Evolutionary conservation across 2,113 vertebrate genomes (phyloP).

Genomic region (Verasper variegatus): DNA sequence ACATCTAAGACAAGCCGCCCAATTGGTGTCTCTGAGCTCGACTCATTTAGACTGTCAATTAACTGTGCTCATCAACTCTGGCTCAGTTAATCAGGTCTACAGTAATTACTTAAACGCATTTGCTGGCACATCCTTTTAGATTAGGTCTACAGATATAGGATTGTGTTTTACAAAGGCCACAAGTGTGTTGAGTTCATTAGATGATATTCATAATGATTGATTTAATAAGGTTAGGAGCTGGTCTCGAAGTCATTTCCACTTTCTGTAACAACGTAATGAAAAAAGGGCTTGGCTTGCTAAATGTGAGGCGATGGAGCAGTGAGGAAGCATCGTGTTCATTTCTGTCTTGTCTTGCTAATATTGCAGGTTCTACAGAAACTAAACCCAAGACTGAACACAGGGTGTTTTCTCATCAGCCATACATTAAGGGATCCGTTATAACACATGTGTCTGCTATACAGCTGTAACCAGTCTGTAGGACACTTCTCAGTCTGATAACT

Average conservation of each 20-base stretch:
- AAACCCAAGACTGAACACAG: not conserved
- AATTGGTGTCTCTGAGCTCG: constrained; percentile 47
- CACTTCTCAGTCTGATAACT: constrained; percentile 11
- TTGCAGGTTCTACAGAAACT: not conserved
- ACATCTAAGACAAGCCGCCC: constrained; percentile 31
- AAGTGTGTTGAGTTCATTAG: constrained; percentile 50
- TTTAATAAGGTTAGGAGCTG: constrained; percentile 60
- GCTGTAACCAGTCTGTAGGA: constrained; percentile 13
- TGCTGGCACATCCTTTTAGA: constrained; percentile 66
- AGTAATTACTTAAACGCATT: constrained; percentile 70
- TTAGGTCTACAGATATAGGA: constrained; percentile 55
- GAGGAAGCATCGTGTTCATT: not conserved
- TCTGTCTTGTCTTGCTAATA: not conserved
- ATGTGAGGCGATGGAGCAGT: not conserved
- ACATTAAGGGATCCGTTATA: not conserved
- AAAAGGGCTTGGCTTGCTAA: constrained; percentile 1
- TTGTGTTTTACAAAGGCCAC: constrained; percentile 60
- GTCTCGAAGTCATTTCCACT: constrained; percentile 37
- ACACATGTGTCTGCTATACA: constrained; percentile 21
- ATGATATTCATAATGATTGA: constrained; percentile 58
- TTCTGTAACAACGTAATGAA: constrained; percentile 26
- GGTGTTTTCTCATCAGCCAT: constrained; percentile 9
- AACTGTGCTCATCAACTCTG: constrained; percentile 66
- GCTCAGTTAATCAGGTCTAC: constrained; percentile 73
- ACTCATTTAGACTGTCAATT: constrained; percentile 72